Evolutionary conservation across 1,140 invertebrate genomes (phyloP).

Genomic region (Drosophila kepulauana): DNA sequence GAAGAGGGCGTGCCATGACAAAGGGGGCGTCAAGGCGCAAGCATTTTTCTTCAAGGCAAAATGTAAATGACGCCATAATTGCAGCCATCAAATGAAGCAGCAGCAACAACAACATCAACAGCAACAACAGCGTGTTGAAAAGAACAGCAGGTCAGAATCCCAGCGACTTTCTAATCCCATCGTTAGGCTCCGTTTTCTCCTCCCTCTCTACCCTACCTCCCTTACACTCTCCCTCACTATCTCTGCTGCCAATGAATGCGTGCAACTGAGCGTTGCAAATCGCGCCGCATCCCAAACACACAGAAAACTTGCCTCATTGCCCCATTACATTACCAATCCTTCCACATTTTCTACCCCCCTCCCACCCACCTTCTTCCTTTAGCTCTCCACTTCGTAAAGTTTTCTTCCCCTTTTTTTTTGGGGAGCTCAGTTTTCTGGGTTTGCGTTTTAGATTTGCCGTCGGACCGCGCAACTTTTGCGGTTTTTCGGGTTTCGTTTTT

Average conservation of each 20-base stretch:
- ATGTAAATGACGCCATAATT: slow-evolving; percentile 83
- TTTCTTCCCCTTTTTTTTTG: background rate
- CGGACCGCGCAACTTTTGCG: slow-evolving; percentile 34
- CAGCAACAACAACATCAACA: slow-evolving; percentile 22
- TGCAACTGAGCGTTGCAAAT: slow-evolving; percentile 79
- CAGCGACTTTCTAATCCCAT: slow-evolving; percentile 9
- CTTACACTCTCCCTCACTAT: background rate
- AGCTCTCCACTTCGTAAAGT: background rate
- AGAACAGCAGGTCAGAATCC: slow-evolving; percentile 47
- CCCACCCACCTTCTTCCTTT: background rate
- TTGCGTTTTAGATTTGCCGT: slow-evolving; percentile 24
- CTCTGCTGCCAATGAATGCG: slow-evolving; percentile 54
- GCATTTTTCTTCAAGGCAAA: slow-evolving; percentile 64
- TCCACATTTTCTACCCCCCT: slow-evolving; percentile 6
- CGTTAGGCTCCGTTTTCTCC: background rate
- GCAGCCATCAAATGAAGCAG: slow-evolving; percentile 73
- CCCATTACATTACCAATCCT: slow-evolving; percentile 24
- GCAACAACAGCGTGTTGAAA: background rate
- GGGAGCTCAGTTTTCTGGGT: background rate
- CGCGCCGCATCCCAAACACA: slow-evolving; percentile 30
- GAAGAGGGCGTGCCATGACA: slow-evolving; percentile 10
- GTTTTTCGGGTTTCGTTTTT: slow-evolving; percentile 24
- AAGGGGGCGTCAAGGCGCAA: slow-evolving; percentile 12
- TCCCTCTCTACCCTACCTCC: background rate
- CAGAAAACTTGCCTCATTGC: slow-evolving; percentile 18